These are phyloP conservation scores for Drosophila tropicalis DNA, from an alignment of 1,140 invertebrate species.

Conservation along the genomic window DNA sequence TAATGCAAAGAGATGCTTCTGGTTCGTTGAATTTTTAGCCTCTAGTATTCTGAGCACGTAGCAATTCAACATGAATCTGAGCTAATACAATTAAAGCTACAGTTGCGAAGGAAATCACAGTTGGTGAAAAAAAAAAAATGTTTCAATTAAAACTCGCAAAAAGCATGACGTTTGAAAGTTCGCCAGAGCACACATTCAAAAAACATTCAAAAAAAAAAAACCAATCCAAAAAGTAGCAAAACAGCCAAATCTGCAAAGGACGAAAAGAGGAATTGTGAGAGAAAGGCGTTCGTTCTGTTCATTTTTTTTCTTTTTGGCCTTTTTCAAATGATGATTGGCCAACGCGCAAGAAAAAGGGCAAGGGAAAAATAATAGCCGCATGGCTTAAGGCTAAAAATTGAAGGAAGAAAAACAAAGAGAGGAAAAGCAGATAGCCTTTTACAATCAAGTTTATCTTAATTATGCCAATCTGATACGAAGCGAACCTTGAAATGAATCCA, in stretches of 20 bases:
- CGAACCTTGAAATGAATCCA: not conserved
- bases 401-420: slow-evolving; percentile 15
- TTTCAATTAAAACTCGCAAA: slow-evolving; percentile 67
- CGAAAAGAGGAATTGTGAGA: slow-evolving; percentile 16
- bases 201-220: not conserved
- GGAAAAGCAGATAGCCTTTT: not conserved
- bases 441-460: slow-evolving; percentile 3
- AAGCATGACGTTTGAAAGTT: slow-evolving; percentile 12
- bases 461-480: slow-evolving; percentile 14
- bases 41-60: slow-evolving; percentile 57
- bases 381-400: slow-evolving; percentile 31
- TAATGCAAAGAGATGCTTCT: slow-evolving; percentile 63
- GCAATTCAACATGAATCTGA: slow-evolving; percentile 43
- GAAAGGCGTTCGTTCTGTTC: slow-evolving; percentile 7
- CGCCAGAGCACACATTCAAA: not conserved
- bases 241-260: not conserved
- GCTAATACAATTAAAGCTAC: slow-evolving; percentile 67
- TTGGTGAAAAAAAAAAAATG: slow-evolving; percentile 40
- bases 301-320: not conserved
- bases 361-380: slow-evolving; percentile 16
- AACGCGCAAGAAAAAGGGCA: not conserved
- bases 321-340: slow-evolving; percentile 7
- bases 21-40: not conserved
- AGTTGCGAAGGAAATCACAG: slow-evolving; percentile 12
- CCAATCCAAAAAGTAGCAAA: not conserved